Percentiles rank a stretch among this genome's conserved stretches.
These are phyloP conservation scores for Semotilus atromaculatus DNA, from an alignment of 2,797 vertebrate genomes.

Conservation along the genomic window DNA sequence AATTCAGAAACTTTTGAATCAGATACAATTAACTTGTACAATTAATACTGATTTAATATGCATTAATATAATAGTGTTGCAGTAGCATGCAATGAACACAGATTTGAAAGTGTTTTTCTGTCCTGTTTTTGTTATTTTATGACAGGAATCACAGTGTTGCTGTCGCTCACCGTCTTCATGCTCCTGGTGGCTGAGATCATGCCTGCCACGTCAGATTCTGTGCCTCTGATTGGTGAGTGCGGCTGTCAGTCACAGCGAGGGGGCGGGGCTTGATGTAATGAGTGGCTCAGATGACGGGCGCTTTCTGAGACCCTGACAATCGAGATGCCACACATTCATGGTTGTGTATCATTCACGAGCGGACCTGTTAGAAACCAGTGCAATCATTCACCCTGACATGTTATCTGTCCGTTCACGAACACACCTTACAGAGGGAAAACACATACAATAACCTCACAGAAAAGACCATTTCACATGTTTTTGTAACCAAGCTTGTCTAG, in stretches of 20 bases:
- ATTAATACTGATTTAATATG: not conserved
- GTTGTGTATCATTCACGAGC: not conserved
- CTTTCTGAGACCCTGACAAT: conserved; percentile 24
- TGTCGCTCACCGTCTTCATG: conserved; percentile 96
- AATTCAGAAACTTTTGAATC: too few relatives aligned
- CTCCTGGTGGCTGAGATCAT: conserved; percentile 94
- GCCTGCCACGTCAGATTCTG: conserved; percentile 94
- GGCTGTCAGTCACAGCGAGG: conserved; percentile 71
- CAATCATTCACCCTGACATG: not conserved
- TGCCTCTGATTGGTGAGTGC: conserved; percentile 92
- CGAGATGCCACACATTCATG: conserved; percentile 23
- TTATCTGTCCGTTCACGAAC: not conserved
- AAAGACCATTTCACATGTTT: not conserved
- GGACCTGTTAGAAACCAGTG: not conserved
- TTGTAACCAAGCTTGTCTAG: not conserved
- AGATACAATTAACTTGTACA: too few relatives aligned
- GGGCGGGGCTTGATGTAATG: not conserved
- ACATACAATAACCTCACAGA: not conserved
- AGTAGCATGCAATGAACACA: too few relatives aligned
- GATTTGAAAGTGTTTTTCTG: not conserved
- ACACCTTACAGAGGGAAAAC: not conserved
- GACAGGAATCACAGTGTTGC: conserved; percentile 93
- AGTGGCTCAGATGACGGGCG: not conserved
- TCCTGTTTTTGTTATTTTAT: conserved; percentile 42
- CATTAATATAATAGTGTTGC: not conserved